Evolutionary conservation across 2,797 vertebrate genomes (phyloP), one percentile per base, ranked within the genome.

Genomic region (Gobio occitaniae): DNA sequence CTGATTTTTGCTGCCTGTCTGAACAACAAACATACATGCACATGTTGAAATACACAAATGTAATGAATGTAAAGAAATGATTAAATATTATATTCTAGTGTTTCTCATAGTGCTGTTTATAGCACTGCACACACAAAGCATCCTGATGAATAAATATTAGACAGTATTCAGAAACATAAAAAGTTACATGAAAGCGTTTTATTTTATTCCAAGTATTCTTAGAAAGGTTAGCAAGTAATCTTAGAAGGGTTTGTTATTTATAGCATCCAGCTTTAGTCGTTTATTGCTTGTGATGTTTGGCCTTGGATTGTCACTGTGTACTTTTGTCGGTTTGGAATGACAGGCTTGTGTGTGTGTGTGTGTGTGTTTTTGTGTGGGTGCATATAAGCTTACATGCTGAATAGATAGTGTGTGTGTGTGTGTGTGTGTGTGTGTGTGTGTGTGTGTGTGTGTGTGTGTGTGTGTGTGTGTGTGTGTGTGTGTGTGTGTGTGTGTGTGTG

Each of bases 241-340:
- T 41, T 36, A 63, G 66, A 63, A 56, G 56, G 29, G 56, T 72
- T 38, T 36, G 68, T 66, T 76, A 78, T 76, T 56, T 32, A 59
- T 56, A 75, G 32, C 80, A 82, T 72, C 25, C 8, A 13, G 19
- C 47, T 66, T 75, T 32, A 74, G 80, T 41, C 29, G 2, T 63
- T 50, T 74, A 63, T 82, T 83, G 56, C 70, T 50, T 83, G 71
- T 70, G 44, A 77, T 77, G 74, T 52, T 77, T 82, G 74, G 50
- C 71, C 76, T 82, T 59, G 19, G 48, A 68, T 68, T 71, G 69
- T 54, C 56, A 52, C 78, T 38, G 25, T 71, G 72, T 69, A 41
- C 21, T 82, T 70, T 68, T 29, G 32, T 48, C 10, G 16, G 63
- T 36, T 25, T 56, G 54, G 79, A 63, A 69, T 48, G 38, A 75